Conservation (phyloP, 2,888 invertebrate genomes). For the Pachycephus smyrnensis region DNA sequence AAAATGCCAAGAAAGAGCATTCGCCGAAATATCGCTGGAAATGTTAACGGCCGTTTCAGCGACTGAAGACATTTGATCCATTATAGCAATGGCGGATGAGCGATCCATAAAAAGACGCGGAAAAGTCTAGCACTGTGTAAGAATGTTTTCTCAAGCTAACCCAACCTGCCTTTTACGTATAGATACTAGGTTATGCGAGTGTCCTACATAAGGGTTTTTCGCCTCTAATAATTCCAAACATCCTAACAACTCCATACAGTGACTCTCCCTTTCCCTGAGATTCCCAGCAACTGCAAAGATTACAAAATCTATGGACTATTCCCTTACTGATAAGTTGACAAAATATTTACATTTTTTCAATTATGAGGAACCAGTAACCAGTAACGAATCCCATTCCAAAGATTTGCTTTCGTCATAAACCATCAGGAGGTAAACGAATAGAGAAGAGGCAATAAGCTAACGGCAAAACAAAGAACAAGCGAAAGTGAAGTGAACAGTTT, state of each 20-base stretch:
- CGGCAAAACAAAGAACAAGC: neutral
- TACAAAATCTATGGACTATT: neutral
- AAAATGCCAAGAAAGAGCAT: neutral
- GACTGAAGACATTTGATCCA: neutral
- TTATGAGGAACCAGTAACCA: neutral
- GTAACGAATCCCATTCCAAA: neutral
- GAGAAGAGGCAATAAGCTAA: neutral
- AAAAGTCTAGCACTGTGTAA: neutral
- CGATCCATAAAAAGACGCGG: neutral
- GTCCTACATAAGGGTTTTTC: neutral
- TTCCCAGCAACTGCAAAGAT: neutral
- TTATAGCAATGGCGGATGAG: neutral
- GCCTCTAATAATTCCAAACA: neutral
- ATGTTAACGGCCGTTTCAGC: neutral
- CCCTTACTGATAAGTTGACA: neutral
- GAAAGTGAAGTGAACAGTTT: neutral
- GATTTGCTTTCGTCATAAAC: neutral
- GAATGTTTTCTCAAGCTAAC: neutral
- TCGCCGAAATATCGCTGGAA: neutral
- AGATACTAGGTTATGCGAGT: neutral
- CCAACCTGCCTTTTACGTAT: neutral
- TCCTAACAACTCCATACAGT: neutral
- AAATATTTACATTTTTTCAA: neutral
- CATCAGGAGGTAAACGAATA: neutral
- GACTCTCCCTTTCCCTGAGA: neutral